Evolutionary conservation across 1,140 invertebrate genomes (phyloP).

Genomic region (Bombus pyrosoma): DNA sequence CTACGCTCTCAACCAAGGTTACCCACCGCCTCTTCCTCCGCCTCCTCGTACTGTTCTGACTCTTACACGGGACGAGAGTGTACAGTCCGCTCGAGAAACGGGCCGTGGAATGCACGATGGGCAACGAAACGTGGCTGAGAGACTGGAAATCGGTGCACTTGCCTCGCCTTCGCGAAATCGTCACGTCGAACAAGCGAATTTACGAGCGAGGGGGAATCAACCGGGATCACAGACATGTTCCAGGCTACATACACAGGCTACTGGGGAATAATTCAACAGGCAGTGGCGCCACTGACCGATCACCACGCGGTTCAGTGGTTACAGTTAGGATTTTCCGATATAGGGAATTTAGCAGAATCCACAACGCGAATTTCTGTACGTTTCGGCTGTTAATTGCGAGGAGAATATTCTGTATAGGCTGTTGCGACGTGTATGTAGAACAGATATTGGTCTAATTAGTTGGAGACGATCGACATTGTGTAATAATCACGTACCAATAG

Average conservation of each 20-base stretch:
- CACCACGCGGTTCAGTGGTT: constrained; percentile 67
- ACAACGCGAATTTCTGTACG: background rate
- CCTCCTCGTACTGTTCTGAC: background rate
- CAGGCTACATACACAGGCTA: constrained; percentile 75
- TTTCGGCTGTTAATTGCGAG: background rate
- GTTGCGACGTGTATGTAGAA: too few relatives aligned
- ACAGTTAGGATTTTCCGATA: background rate
- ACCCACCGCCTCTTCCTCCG: constrained; percentile 38
- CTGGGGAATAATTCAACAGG: constrained; percentile 84
- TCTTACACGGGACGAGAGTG: background rate
- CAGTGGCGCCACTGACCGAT: constrained; percentile 82
- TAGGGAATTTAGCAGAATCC: too few relatives aligned
- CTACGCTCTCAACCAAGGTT: constrained; percentile 56
- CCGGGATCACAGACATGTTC: constrained; percentile 64
- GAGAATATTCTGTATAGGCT: background rate
- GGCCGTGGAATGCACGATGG: constrained; percentile 35
- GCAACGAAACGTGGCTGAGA: too few relatives aligned
- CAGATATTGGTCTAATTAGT: too few relatives aligned
- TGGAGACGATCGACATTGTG: background rate
- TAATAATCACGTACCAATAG: background rate
- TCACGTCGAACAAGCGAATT: constrained; percentile 16
- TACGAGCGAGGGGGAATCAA: too few relatives aligned
- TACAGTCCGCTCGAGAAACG: constrained; percentile 50
- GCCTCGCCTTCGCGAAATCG: constrained; percentile 20
- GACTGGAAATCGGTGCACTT: constrained; percentile 44